A percentile compares a stretch with the other conserved stretches of the same genome.
Evolutionary conservation across 2,888 invertebrate genomes (phyloP).

Genomic region (Itoplectis maculator): DNA sequence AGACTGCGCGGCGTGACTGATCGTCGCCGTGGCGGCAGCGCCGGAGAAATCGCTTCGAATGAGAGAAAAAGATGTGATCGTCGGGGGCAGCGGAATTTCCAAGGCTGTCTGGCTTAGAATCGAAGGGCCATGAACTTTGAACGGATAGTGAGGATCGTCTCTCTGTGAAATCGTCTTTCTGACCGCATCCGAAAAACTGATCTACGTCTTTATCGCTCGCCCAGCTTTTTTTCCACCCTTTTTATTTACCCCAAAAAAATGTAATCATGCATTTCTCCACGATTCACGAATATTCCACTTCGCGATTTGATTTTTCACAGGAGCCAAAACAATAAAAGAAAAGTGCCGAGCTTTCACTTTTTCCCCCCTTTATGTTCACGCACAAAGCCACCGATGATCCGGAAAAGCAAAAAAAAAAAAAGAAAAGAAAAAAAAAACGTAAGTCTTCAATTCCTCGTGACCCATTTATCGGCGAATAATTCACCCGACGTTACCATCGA

Average conservation of each 20-base stretch:
- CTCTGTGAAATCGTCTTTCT: neutral
- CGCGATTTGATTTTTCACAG: too few relatives aligned
- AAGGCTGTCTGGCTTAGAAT: neutral
- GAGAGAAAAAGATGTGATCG: neutral
- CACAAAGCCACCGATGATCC: too few relatives aligned
- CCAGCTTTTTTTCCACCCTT: neutral
- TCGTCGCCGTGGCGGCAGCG: conserved; percentile 11
- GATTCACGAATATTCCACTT: too few relatives aligned
- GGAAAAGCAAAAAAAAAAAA: too few relatives aligned
- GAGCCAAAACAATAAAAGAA: too few relatives aligned
- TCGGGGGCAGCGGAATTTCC: neutral
- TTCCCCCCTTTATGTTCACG: too few relatives aligned
- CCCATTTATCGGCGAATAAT: neutral
- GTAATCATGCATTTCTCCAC: too few relatives aligned
- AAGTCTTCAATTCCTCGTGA: neutral
- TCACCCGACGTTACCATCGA: neutral
- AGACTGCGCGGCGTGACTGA: conserved; percentile 42
- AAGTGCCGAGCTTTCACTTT: too few relatives aligned
- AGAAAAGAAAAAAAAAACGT: too few relatives aligned
- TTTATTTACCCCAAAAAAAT: too few relatives aligned
- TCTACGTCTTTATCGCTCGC: neutral
- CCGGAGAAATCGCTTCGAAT: conserved; percentile 41
- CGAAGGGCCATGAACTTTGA: neutral
- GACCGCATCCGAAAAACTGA: neutral
- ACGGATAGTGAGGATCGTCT: neutral